Percentiles rank a stretch among this genome's conserved stretches.
Conservation (phyloP, 2,113 vertebrate species). For the Apteryx mantelli region DNA sequence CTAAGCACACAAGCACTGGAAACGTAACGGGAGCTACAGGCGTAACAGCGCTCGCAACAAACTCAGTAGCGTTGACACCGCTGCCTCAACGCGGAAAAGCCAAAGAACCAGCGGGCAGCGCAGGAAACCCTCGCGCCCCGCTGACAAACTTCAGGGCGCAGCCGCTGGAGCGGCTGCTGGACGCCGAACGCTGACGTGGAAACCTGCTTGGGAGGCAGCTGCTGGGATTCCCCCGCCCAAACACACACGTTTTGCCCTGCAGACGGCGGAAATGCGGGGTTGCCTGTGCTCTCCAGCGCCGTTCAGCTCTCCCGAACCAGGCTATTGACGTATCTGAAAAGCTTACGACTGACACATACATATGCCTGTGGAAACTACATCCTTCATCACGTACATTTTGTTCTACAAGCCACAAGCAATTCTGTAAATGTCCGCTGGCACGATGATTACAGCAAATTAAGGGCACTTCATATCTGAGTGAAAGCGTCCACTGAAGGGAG, state of each 20-base stretch:
- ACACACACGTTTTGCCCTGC: not conserved
- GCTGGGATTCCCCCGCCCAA: no score
- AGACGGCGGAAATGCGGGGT: not conserved
- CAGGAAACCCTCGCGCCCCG: not conserved
- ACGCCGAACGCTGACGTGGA: rapidly evolving
- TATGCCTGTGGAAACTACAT: not conserved
- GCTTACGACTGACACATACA: not conserved
- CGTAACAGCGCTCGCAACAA: rapidly evolving
- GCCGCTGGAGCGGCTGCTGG: not conserved
- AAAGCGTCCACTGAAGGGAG: not conserved
- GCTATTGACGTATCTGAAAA: not conserved
- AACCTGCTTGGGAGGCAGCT: rapidly evolving
- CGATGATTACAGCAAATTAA: slow-evolving; percentile 10
- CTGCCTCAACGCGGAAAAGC: not conserved
- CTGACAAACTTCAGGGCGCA: not conserved
- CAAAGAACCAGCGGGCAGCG: rapidly evolving
- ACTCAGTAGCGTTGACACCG: not conserved
- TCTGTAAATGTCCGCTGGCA: not conserved
- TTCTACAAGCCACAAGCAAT: not conserved
- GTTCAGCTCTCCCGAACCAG: not conserved
- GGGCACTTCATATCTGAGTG: not conserved
- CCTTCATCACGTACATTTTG: not conserved
- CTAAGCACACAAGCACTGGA: not conserved
- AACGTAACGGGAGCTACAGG: not conserved
- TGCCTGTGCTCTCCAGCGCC: not conserved